These are phyloP conservation scores for Daboia siamensis DNA, from an alignment of 2,113 vertebrate genomes.

Conservation along the genomic window DNA sequence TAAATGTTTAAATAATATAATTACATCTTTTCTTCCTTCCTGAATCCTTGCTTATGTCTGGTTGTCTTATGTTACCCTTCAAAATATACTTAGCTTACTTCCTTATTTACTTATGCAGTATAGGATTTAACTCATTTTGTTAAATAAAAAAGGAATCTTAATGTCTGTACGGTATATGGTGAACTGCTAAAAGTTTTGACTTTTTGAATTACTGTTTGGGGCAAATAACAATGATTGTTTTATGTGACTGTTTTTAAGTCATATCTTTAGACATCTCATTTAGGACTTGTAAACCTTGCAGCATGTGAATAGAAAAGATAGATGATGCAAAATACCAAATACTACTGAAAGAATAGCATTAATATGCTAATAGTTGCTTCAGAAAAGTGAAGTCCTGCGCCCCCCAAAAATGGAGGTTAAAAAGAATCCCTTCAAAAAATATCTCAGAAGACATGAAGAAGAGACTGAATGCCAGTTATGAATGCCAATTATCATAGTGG, in stretches of 20 bases:
- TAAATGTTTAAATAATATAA: not conserved
- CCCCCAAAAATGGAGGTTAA: constrained; percentile 5
- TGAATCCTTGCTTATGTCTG: not conserved
- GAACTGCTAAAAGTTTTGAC: not conserved
- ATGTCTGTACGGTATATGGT: not conserved
- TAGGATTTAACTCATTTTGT: not conserved
- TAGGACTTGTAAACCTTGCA: constrained; percentile 18
- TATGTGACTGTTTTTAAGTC: not conserved
- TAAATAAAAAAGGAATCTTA: not conserved
- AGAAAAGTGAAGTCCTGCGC: constrained; percentile 24
- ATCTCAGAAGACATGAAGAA: constrained; percentile 21
- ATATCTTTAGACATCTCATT: not conserved
- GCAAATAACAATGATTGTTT: not conserved
- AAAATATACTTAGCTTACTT: not conserved
- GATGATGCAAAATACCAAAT: constrained; percentile 24
- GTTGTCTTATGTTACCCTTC: not conserved
- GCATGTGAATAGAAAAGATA: constrained; percentile 39
- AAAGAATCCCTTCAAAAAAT: constrained; percentile 8
- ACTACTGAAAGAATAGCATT: constrained; percentile 39
- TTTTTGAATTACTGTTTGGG: not conserved
- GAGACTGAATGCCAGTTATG: not conserved
- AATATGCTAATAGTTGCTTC: constrained; percentile 26
- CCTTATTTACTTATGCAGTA: not conserved
- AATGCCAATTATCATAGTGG: constrained; percentile 13
- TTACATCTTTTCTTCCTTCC: not conserved